Evolutionary conservation across 2,113 vertebrate genomes (phyloP).

Genomic region (Pitta sordida): DNA sequence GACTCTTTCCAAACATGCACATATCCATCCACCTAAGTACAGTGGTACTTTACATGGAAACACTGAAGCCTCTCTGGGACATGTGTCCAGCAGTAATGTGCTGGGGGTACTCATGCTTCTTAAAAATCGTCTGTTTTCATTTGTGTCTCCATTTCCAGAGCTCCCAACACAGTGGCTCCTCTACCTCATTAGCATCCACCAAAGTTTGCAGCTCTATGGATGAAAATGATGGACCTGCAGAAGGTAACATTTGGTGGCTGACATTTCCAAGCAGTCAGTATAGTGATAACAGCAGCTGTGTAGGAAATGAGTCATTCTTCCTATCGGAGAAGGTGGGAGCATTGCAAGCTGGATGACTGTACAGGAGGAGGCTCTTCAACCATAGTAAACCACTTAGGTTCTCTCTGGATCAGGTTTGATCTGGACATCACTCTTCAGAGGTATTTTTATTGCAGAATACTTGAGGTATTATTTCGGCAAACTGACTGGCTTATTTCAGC

Average conservation of each 20-base stretch:
- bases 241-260: constrained; percentile 79
- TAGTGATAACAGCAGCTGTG: constrained; percentile 37
- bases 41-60: neutral
- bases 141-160: constrained; percentile 77
- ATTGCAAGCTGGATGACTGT: neutral
- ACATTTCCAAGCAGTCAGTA: constrained; percentile 29
- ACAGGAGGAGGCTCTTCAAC: neutral
- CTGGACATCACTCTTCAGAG: neutral
- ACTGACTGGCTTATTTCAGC: neutral
- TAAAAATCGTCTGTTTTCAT: constrained; percentile 25
- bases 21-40: neutral
- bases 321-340: constrained; percentile 29
- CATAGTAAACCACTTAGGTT: neutral
- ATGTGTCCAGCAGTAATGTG: neutral
- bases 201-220: constrained; percentile 99
- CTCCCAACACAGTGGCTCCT: constrained; percentile 93
- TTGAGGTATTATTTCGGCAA: neutral
- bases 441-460: neutral
- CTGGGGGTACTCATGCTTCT: neutral
- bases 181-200: constrained; percentile 93
- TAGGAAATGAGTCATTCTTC: constrained; percentile 48
- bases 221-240: constrained; percentile 87
- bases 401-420: neutral
- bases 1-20: neutral
- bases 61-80: neutral